A percentile compares a stretch with the other conserved stretches of the same genome.
phyloP scores from a whole-genome alignment of 2,113 vertebrate species.

The Arvicanthis niloticus region DNA sequence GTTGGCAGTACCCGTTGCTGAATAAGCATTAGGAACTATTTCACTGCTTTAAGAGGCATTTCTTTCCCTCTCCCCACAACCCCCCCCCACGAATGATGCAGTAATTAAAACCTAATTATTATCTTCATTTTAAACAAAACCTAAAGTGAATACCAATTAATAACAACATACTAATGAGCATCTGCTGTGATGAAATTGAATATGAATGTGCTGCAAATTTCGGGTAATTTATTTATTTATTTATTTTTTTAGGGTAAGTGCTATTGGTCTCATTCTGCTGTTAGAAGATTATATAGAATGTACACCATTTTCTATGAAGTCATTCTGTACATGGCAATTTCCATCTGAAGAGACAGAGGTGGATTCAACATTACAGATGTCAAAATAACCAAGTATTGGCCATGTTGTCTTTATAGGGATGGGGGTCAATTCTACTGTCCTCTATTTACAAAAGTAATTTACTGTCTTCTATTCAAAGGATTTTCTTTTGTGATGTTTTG shows the following conservation, averaged over 20 bases:
- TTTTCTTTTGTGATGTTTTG: constrained; percentile 22
- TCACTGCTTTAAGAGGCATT: constrained; percentile 89
- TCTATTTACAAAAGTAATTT: constrained; percentile 55
- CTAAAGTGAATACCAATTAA: constrained; percentile 94
- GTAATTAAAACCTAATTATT: constrained; percentile 95
- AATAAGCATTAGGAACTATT: constrained; percentile 88
- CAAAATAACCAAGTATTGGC: constrained; percentile 66
- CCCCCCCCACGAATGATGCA: constrained; percentile 88
- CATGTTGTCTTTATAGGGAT: constrained; percentile 51
- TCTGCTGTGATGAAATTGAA: constrained; percentile 94
- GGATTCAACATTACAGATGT: constrained; percentile 72
- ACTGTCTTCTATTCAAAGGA: constrained; percentile 25
- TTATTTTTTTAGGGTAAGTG: constrained; percentile 89
- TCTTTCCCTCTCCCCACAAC: constrained; percentile 81
- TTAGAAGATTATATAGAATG: constrained; percentile 87
- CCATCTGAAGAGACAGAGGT: constrained; percentile 76
- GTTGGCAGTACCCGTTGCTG: constrained; percentile 74
- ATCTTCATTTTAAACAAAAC: constrained; percentile 95
- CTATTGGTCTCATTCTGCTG: constrained; percentile 88
- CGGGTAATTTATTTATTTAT: constrained; percentile 89
- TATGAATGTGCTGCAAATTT: constrained; percentile 93
- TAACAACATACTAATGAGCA: constrained; percentile 95
- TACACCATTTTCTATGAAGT: constrained; percentile 83
- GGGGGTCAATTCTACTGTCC: constrained; percentile 10
- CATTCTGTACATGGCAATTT: constrained; percentile 81